Percentiles rank a stretch among this genome's conserved stretches.
Conservation (phyloP, 30 jellyfish, hydroid and myxozoan species). For the Hydractinia symbiolongicarpus region DNA sequence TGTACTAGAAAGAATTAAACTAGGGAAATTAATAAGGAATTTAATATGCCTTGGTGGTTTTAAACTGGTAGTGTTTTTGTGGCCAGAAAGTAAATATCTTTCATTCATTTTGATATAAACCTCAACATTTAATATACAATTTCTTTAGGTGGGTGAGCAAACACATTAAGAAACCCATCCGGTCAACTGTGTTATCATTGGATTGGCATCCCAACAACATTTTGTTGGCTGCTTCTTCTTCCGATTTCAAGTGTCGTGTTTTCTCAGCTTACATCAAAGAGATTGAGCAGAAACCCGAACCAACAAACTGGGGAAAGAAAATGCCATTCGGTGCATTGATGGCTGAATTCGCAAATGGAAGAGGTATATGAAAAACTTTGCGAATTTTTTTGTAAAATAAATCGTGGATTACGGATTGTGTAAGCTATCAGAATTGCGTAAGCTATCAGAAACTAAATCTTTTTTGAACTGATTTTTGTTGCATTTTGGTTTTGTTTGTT, state of each 20-base stretch:
- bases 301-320: slow-evolving; percentile 98
- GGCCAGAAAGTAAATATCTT: not conserved
- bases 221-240: slow-evolving; percentile 90
- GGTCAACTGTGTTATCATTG: slow-evolving; percentile 89
- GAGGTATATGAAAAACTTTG: slow-evolving; percentile 39
- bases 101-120: not conserved
- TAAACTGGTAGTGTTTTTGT: not conserved
- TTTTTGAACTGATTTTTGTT: too few species aligned
- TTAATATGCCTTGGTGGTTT: not conserved
- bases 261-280: slow-evolving; percentile 96
- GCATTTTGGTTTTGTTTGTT: too few species aligned
- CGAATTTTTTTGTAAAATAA: too few species aligned
- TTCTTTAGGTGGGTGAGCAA: slow-evolving; percentile 98
- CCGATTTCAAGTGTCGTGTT: slow-evolving; percentile 92
- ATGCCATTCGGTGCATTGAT: slow-evolving; percentile 95
- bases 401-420: too few species aligned
- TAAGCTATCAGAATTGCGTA: too few species aligned
- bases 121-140: not conserved
- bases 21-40: not conserved
- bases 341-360: slow-evolving; percentile 92
- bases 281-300: slow-evolving; percentile 81
- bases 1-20: not conserved
- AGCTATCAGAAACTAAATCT: too few species aligned
- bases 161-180: slow-evolving; percentile 97
- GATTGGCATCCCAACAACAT: slow-evolving; percentile 99